Evolutionary conservation across 2,113 vertebrate species (phyloP).

Genomic region (Dasypus novemcinctus): DNA sequence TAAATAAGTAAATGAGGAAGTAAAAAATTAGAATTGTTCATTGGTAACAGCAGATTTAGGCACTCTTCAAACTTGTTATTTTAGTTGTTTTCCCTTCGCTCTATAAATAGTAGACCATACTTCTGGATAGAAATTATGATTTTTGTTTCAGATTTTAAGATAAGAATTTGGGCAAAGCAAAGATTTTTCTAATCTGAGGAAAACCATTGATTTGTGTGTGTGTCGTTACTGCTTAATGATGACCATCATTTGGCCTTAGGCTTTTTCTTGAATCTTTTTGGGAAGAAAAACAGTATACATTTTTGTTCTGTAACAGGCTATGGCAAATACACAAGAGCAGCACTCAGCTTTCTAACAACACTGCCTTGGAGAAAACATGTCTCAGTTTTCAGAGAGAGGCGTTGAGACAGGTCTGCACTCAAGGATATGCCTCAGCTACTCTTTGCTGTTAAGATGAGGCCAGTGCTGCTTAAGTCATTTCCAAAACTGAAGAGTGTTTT

Average conservation of each 20-base stretch:
- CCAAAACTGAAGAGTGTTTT: background rate
- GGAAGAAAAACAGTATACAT: background rate
- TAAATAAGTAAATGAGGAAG: background rate
- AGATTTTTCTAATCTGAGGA: background rate
- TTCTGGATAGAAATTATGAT: background rate
- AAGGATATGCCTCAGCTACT: background rate
- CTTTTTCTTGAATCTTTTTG: background rate
- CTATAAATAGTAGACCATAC: background rate
- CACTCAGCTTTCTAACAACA: conserved; percentile 12
- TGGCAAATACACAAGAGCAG: background rate
- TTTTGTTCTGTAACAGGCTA: background rate
- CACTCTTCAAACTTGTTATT: background rate
- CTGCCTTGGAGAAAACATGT: background rate
- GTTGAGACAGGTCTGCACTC: background rate
- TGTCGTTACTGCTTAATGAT: background rate
- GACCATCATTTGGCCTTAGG: background rate
- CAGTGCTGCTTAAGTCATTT: background rate
- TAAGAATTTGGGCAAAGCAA: background rate
- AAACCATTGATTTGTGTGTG: background rate
- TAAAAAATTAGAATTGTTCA: background rate
- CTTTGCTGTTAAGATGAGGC: background rate
- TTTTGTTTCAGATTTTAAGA: background rate
- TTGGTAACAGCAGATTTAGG: background rate
- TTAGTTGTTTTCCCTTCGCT: background rate
- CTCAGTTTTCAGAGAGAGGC: background rate